Conservation (phyloP, 2,888 invertebrate genomes). For the Cistogaster globosa region DNA sequence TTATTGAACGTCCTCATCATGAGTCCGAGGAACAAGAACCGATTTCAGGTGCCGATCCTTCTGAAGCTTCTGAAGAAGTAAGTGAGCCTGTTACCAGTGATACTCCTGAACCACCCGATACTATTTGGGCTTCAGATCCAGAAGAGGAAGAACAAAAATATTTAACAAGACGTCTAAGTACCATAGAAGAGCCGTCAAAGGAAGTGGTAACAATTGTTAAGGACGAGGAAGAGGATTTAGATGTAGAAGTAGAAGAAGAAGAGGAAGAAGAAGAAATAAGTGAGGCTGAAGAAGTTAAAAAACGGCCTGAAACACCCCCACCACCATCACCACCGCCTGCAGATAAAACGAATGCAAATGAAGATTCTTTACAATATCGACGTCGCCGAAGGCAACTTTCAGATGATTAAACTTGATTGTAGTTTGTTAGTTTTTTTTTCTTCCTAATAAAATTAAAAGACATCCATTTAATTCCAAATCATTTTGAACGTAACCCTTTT, state of each 20-base stretch:
- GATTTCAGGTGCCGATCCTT: slow-evolving; percentile 71
- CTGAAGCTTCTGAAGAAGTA: slow-evolving; percentile 72
- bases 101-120: slow-evolving; percentile 79
- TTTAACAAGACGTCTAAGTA: slow-evolving; percentile 63
- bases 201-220: slow-evolving; percentile 22
- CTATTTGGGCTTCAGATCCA: slow-evolving; percentile 83
- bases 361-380: slow-evolving; percentile 33
- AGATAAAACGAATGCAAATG: slow-evolving; percentile 42
- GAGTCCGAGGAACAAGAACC: slow-evolving; percentile 61
- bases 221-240: slow-evolving; percentile 39
- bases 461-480: slow-evolving; percentile 25
- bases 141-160: slow-evolving; percentile 77
- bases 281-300: slow-evolving; percentile 73
- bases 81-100: slow-evolving; percentile 70
- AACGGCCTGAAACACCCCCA: slow-evolving; percentile 68
- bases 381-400: slow-evolving; percentile 70
- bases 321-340: slow-evolving; percentile 37
- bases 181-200: slow-evolving; percentile 50
- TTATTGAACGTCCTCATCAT: slow-evolving; percentile 75
- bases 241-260: slow-evolving; percentile 25
- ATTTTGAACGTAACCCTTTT: neutral
- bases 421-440: neutral
- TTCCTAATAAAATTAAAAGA: slow-evolving; percentile 44
- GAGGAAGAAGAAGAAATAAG: slow-evolving; percentile 70
- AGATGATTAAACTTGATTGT: slow-evolving; percentile 64